Evolutionary conservation across 2,797 vertebrate species (phyloP).

Genomic region (Aldrovandia affinis): DNA sequence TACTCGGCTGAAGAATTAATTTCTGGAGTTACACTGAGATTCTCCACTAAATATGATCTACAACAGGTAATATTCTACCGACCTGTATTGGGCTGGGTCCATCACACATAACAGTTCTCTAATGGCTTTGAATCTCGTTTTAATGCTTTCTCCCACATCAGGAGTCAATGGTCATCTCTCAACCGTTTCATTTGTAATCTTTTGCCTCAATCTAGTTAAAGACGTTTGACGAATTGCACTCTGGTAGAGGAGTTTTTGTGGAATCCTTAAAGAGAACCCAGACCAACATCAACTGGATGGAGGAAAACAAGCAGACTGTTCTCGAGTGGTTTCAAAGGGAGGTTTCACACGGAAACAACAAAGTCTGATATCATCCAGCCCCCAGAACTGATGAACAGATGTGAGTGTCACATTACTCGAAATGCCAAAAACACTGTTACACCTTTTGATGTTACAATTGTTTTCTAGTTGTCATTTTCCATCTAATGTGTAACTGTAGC

Average conservation of each 20-base stretch:
- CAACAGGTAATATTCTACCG: conserved; percentile 76
- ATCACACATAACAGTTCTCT: background rate
- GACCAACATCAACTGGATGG: conserved; percentile 89
- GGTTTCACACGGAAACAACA: conserved; percentile 29
- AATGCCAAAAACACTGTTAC: too few species aligned
- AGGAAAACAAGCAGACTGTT: conserved; percentile 67
- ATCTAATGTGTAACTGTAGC: too few species aligned
- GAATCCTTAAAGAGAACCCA: conserved; percentile 82
- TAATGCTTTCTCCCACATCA: background rate
- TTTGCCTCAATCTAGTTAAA: conserved; percentile 68
- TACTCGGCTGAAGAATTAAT: too few species aligned
- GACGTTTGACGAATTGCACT: conserved; percentile 67
- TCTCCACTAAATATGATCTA: conserved; percentile 81
- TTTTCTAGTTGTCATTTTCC: too few species aligned
- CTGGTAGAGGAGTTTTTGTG: conserved; percentile 63
- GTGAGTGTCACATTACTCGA: too few species aligned
- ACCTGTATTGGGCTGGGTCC: too few species aligned
- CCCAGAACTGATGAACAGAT: too few species aligned
- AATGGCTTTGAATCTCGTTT: background rate
- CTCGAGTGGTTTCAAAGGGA: conserved; percentile 76
- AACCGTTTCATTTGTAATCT: background rate
- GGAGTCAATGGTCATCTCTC: background rate
- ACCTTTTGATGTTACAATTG: too few species aligned
- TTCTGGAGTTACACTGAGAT: conserved; percentile 76
- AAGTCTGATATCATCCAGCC: conserved; percentile 16